Base-by-base conservation (phyloP, 1,140 invertebrate genomes). In the Apis cerana region DNA sequence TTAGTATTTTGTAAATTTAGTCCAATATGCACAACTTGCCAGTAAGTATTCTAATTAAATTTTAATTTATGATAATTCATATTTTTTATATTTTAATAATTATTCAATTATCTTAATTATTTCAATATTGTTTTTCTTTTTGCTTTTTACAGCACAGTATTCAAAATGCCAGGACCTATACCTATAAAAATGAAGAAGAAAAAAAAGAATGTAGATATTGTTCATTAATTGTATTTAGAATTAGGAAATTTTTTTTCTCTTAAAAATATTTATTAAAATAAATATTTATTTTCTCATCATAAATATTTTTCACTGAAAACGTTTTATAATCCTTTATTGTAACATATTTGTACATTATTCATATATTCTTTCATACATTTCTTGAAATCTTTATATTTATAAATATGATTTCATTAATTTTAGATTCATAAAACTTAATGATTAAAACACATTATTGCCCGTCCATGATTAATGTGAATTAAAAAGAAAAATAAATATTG, bases 1-100 rank as follows among this genome's bases (percentile, higher is more conserved):
- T 90, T 95, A 98, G 98, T 99, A 89, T 99, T 99, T 93, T 99
- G 99, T 94, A 97, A 98, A 93, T 99, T 99, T 92, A 98, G 97
- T 94, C 98, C 98, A 4, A 99, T 99, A 85, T 99, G 98, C 93
- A 98, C 98, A 58, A 99, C 98, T 62, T 99, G 98, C 92, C 97
- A 99, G 98, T 98, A 95, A 97, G 98, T 96, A 92, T 95, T 93
- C 88, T 85, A 52, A 67, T 85, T 80, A 54, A 19, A 21, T 77
- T 19, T 77, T 82, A 83, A 59, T 10, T n/a, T 50, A 2, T 70
- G 15, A 23, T 11, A 56, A 27, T 65, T 75, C 27, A 56, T 64
- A 33, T 72, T 59, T 64, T 19, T 19, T 61, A 23, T 23, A 19
- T 77, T 68, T 19, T 8, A 59, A 52, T 50, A 65, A 43, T 68